A percentile compares a stretch with the other conserved stretches of the same genome.
Conservation (phyloP, 2,113 vertebrate genomes). For the Synchiropus splendidus region DNA sequence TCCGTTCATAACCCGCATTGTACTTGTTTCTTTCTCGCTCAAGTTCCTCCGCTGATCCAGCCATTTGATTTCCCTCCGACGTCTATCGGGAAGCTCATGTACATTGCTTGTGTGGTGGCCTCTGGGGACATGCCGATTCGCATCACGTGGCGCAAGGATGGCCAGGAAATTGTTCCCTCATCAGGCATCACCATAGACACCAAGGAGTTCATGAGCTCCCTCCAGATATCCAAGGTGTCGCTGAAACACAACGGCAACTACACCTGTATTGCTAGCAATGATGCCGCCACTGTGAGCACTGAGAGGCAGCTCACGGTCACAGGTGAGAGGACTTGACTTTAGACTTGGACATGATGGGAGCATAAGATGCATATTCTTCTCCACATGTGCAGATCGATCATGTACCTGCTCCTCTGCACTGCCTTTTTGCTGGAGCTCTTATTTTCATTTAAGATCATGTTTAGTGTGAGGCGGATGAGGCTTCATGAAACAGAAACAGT, state of each 20-base stretch:
- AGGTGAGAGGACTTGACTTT: constrained; percentile 69
- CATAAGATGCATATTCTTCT: no score
- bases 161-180: constrained; percentile 89
- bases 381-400: no score
- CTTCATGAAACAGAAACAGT: no score
- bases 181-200: constrained; percentile 95
- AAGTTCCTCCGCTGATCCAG: constrained; percentile 96
- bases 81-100: constrained; percentile 95
- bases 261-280: constrained; percentile 97
- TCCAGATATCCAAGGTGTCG: constrained; percentile 96
- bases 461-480: no score
- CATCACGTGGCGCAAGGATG: constrained; percentile 97
- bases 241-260: constrained; percentile 98
- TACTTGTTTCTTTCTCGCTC: no score
- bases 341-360: no score
- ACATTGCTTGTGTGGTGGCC: constrained; percentile 96
- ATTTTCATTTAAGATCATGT: no score
- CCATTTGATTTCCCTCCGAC: constrained; percentile 96
- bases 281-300: constrained; percentile 89
- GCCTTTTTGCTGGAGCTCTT: no score
- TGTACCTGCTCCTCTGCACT: no score
- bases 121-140: constrained; percentile 98
- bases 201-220: constrained; percentile 98
- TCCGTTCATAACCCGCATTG: no score
- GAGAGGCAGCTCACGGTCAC: constrained; percentile 94